These are phyloP conservation scores for Auanema freiburgensis DNA, from an alignment of 2,888 invertebrate genomes.

Conservation along the genomic window DNA sequence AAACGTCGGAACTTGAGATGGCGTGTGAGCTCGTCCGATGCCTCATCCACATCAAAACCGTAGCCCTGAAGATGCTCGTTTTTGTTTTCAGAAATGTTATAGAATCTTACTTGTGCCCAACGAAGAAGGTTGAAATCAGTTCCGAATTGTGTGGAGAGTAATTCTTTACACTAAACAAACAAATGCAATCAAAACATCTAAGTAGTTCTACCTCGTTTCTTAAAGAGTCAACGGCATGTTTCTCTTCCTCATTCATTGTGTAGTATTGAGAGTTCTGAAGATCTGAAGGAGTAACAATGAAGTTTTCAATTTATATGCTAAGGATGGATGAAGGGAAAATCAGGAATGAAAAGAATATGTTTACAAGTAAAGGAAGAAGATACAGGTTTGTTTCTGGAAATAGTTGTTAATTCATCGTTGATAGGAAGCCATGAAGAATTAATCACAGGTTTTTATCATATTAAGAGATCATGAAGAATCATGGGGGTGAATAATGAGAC, in stretches of 20 bases:
- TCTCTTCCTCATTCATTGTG: constrained; percentile 9
- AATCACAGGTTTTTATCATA: no score
- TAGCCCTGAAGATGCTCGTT: constrained; percentile 23
- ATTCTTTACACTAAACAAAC: constrained; percentile 32
- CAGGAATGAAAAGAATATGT: no score
- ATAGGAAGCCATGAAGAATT: no score
- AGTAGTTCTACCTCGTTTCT: constrained; percentile 2
- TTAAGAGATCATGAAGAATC: no score
- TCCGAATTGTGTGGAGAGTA: constrained; percentile 46
- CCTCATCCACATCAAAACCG: constrained; percentile 44
- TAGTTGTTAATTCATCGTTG: no score
- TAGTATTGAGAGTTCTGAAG: no score
- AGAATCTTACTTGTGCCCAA: constrained; percentile 42
- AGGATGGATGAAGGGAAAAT: no score
- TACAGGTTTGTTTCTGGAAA: no score
- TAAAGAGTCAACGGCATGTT: constrained; percentile 3
- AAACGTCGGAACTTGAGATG: constrained; percentile 48
- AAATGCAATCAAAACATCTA: background rate
- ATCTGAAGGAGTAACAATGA: no score
- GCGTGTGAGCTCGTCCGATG: constrained; percentile 34
- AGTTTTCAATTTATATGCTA: no score
- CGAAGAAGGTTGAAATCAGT: constrained; percentile 52
- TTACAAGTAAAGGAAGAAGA: no score
- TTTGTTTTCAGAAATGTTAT: constrained; percentile 10
- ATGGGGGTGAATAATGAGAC: no score